Evolutionary conservation across 2,113 vertebrate genomes (phyloP).

Genomic region (Porphyrio hochstetteri): DNA sequence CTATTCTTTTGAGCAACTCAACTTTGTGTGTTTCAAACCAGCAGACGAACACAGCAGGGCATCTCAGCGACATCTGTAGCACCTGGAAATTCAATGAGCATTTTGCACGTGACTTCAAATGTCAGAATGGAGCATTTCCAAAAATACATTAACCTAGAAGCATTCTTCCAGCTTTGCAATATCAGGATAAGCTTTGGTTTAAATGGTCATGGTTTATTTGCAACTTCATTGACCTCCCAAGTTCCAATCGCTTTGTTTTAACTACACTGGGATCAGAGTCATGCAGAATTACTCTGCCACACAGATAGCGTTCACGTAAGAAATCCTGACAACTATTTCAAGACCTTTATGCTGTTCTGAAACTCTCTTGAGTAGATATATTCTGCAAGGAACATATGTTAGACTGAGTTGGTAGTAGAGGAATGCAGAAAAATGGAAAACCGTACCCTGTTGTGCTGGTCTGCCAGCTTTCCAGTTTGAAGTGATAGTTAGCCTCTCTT

Average conservation of each 20-base stretch:
- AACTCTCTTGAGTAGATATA: neutral
- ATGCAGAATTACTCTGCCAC: neutral
- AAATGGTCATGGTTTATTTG: neutral
- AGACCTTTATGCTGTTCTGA: neutral
- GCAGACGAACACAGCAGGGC: neutral
- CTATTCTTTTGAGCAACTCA: neutral
- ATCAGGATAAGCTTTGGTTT: neutral
- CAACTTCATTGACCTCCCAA: neutral
- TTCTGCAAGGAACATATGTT: neutral
- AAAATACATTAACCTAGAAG: neutral
- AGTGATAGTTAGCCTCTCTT: neutral
- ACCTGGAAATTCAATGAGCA: neutral
- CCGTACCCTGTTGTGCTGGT: neutral
- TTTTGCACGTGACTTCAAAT: neutral
- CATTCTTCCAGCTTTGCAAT: neutral
- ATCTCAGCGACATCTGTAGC: neutral
- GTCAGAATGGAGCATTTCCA: neutral
- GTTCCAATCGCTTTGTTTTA: neutral
- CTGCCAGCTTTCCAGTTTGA: neutral
- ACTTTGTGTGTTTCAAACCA: neutral
- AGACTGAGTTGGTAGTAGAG: neutral
- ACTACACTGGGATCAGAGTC: neutral
- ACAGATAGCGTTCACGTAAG: neutral
- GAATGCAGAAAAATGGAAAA: neutral
- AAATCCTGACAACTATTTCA: neutral